Percentiles rank a stretch among this genome's conserved stretches.
These are phyloP conservation scores for Amphiura filiformis DNA, from an alignment of 35 echinoderm and acorn worm species.

Conservation along the genomic window DNA sequence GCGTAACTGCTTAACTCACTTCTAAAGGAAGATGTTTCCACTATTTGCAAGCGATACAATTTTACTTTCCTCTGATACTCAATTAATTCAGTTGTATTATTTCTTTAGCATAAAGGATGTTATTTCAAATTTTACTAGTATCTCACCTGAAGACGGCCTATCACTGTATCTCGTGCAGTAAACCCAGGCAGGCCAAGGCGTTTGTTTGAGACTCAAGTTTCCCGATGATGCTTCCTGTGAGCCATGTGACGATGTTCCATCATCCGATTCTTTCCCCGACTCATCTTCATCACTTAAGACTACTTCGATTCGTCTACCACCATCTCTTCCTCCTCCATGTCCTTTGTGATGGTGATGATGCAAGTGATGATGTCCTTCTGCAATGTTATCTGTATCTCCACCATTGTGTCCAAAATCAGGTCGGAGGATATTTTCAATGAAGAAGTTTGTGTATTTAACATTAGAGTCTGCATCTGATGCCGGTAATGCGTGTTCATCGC, in stretches of 20 bases:
- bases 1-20: no score
- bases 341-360: constrained; percentile 31
- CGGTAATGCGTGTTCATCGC: not conserved
- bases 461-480: not conserved
- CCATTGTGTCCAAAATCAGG: constrained; percentile 77
- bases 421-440: constrained; percentile 92
- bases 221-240: not conserved
- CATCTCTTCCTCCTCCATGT: constrained; percentile 23
- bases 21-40: no score
- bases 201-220: not conserved
- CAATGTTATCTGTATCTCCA: constrained; percentile 14
- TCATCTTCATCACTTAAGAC: constrained; percentile 27
- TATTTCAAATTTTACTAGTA: not conserved
- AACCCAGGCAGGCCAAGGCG: constrained; percentile 95
- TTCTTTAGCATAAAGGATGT: no score
- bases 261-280: not conserved
- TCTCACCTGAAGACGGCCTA: constrained; percentile 95
- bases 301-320: constrained; percentile 12
- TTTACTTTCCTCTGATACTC: no score
- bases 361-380: not conserved
- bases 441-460: constrained; percentile 83
- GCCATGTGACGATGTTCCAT: not conserved
- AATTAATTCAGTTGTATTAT: no score
- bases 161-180: constrained; percentile 98
- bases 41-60: no score